A percentile compares a stretch with the other conserved stretches of the same genome.
Evolutionary conservation across 2,888 invertebrate species (phyloP).

Genomic region (Sinhomidia bicolor): DNA sequence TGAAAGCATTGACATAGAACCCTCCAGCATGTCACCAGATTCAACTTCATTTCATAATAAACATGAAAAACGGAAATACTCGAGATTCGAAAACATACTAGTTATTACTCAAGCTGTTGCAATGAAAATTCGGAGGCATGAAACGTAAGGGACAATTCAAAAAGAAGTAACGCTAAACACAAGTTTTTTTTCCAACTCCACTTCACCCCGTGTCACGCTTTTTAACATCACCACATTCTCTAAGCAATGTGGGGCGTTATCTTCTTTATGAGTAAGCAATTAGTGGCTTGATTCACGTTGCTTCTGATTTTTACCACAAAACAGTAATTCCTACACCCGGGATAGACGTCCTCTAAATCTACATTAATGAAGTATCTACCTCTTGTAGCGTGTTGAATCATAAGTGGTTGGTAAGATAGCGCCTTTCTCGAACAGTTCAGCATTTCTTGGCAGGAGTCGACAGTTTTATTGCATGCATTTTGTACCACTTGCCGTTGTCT

Average conservation of each 20-base stretch:
- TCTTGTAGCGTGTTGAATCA: neutral
- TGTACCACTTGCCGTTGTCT: slow-evolving; percentile 17
- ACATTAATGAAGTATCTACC: neutral
- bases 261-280: no score
- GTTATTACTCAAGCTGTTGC: slow-evolving; percentile 22
- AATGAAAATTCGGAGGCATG: slow-evolving; percentile 47
- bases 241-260: no score
- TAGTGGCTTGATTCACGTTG: neutral
- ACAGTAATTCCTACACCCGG: slow-evolving; percentile 12
- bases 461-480: neutral
- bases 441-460: slow-evolving; percentile 9
- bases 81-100: slow-evolving; percentile 9
- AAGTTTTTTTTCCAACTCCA: no score
- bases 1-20: slow-evolving; percentile 54
- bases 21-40: slow-evolving; percentile 39
- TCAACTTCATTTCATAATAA: neutral
- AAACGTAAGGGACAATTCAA: no score
- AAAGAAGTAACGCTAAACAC: no score
- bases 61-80: slow-evolving; percentile 39
- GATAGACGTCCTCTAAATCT: slow-evolving; percentile 8
- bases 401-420: slow-evolving; percentile 12
- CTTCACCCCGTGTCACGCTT: no score
- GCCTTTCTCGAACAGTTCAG: slow-evolving; percentile 23
- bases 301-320: slow-evolving; percentile 1
- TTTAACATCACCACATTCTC: no score